Base-by-base conservation (phyloP, 2,113 vertebrate genomes). In the Ammodytes dubius region DNA sequence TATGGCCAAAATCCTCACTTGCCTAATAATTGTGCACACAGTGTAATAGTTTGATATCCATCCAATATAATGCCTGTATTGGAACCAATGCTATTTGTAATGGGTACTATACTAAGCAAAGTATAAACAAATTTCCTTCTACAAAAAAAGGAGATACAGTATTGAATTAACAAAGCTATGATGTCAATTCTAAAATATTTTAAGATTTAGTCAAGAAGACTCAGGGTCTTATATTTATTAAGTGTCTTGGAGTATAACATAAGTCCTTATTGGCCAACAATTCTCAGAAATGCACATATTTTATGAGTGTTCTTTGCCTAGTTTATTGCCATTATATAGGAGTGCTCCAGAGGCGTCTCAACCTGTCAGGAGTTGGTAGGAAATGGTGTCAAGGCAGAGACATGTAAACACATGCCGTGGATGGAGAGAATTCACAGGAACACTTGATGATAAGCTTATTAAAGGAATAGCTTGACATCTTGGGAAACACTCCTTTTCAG, bases 361-460 rank as follows among this genome's bases (percentile, higher is more conserved):
- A n/a, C 46, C 56, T 69, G 74, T 68, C 54, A 40, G 15, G 74
- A 47, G 63, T 40, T 60, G 17, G 27, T 11, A 46, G 43, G 35
- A 19, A 37, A 50, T 9, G 35, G 37, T 0, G 1, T 17, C 52
- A 54, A 53, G 37, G n/a, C 63, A 17, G n/a, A 69, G 58, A 47
- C 40, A 43, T 60, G 27, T 10, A 0, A 11, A 15, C 15, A 40
- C 67, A 53, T 77, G 54, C 40, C 57, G 61, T 70, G 37, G 5
- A 27, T 6, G 12, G 4, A 66, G 15, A 67, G 35, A 66, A 9
- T 2, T 47, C 45, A 4, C 2, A 1, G 3, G 12, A n/a, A 40
- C 1, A 4, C 5, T 59, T 58, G 53, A 15, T 58, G 43, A 17
- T 14, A 4, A 15, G n/a, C 9, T 58, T 19, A 15, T 52, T 52